Percentiles rank a stretch among this genome's conserved stretches.
phyloP scores from a whole-genome alignment of 2,113 vertebrate species.

The Oryzias curvinotus region DNA sequence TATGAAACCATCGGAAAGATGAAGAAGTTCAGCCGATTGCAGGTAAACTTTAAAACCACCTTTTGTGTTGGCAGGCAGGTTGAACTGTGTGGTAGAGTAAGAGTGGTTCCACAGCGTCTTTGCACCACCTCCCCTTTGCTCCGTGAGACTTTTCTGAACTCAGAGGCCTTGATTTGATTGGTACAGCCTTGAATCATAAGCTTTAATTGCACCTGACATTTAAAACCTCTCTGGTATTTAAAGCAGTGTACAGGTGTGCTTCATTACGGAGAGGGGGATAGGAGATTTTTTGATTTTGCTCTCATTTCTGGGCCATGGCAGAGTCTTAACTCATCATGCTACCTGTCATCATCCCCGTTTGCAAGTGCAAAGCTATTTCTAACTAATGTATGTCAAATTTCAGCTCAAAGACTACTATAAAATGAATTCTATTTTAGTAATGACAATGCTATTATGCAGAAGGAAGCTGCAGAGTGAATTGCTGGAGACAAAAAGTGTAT shows the following conservation, averaged over 20 bases:
- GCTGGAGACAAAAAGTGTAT: slow-evolving; percentile 7
- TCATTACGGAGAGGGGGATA: slow-evolving; percentile 75
- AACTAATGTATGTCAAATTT: slow-evolving; percentile 53
- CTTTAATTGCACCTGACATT: slow-evolving; percentile 87
- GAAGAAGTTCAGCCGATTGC: slow-evolving; percentile 57
- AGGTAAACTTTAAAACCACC: slow-evolving; percentile 69
- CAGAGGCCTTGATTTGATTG: slow-evolving; percentile 79
- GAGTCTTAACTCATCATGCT: slow-evolving; percentile 66
- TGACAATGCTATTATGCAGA: slow-evolving; percentile 17
- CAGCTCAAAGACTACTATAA: slow-evolving; percentile 42
- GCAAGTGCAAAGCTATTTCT: slow-evolving; percentile 29
- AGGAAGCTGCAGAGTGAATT: slow-evolving; percentile 13
- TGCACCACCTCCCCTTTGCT: slow-evolving; percentile 54
- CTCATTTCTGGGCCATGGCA: slow-evolving; percentile 50
- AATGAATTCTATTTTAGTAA: slow-evolving; percentile 31
- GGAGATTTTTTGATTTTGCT: slow-evolving; percentile 67
- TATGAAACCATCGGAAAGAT: slow-evolving; percentile 47
- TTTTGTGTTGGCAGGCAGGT: slow-evolving; percentile 48
- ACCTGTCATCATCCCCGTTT: slow-evolving; percentile 56
- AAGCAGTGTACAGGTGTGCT: slow-evolving; percentile 83
- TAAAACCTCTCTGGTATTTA: slow-evolving; percentile 84
- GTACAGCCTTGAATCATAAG: slow-evolving; percentile 81
- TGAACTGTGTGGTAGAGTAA: slow-evolving; percentile 47
- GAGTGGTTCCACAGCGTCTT: slow-evolving; percentile 50
- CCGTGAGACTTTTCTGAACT: slow-evolving; percentile 69